Evolutionary conservation across 2,888 invertebrate species (phyloP).

Genomic region (Papilio gigon): DNA sequence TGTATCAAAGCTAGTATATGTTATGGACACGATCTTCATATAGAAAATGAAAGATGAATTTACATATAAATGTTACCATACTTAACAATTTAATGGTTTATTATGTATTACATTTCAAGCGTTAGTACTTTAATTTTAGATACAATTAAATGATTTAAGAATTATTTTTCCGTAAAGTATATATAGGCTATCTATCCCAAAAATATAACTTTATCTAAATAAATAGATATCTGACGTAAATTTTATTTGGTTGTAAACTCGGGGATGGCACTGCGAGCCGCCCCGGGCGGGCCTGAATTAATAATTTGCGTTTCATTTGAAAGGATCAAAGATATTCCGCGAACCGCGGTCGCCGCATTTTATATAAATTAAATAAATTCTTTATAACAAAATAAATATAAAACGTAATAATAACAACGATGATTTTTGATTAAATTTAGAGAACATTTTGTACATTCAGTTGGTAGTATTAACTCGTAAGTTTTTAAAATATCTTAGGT

Average conservation of each 20-base stretch:
- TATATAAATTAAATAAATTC: slow-evolving; percentile 17
- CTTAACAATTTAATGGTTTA: no score
- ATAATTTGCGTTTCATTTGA: slow-evolving; percentile 35
- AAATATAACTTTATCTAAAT: not conserved
- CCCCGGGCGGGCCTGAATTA: slow-evolving; percentile 20
- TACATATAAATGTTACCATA: not conserved
- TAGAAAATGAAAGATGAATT: not conserved
- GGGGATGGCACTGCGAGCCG: not conserved
- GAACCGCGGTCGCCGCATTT: slow-evolving; percentile 12
- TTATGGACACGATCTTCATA: not conserved
- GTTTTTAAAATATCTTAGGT: no score
- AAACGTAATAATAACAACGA: not conserved
- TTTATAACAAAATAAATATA: slow-evolving; percentile 20
- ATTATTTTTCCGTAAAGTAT: not conserved
- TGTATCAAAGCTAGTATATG: not conserved
- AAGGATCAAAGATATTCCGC: slow-evolving; percentile 22
- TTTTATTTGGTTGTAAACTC: slow-evolving; percentile 16
- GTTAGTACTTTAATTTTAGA: not conserved
- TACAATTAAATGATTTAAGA: not conserved
- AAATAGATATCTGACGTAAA: slow-evolving; percentile 20
- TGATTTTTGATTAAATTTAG: not conserved
- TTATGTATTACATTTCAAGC: not conserved
- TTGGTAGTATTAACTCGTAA: no score
- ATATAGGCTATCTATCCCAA: not conserved
- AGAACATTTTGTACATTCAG: not conserved